Evolutionary conservation across 2,113 vertebrate species (phyloP).

Genomic region (Megaceryle maxima): DNA sequence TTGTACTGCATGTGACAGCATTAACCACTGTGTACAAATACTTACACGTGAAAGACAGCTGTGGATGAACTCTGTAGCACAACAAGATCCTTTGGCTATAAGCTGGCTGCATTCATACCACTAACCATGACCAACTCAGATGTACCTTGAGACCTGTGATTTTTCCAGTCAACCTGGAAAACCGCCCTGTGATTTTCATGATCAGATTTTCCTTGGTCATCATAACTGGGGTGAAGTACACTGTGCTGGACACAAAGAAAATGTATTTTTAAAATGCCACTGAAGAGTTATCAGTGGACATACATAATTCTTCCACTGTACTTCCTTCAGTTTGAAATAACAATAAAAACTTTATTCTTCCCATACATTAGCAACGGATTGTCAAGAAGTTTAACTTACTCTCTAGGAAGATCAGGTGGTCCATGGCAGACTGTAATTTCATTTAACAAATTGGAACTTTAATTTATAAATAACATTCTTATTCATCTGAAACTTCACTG

Average conservation of each 20-base stretch:
- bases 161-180: not conserved
- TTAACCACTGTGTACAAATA: not conserved
- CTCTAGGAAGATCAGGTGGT: not conserved
- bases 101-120: not conserved
- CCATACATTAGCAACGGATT: not conserved
- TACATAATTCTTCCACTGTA: not conserved
- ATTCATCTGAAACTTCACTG: not conserved
- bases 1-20: not conserved
- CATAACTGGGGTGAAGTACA: not conserved
- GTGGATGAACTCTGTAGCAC: not conserved
- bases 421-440: not conserved
- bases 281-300: not conserved
- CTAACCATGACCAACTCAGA: not conserved
- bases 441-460: not conserved
- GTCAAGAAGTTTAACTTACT: not conserved
- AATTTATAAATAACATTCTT: not conserved
- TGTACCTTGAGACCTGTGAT: not conserved
- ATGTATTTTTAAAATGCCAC: not conserved
- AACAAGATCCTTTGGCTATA: not conserved
- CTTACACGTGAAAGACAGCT: not conserved
- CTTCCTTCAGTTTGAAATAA: not conserved
- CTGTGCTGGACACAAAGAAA: not conserved
- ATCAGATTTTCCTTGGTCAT: not conserved
- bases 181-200: no score
- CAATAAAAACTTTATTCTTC: not conserved